Base-by-base conservation (phyloP, 2,888 invertebrate species). In the Dascillus cervinus region DNA sequence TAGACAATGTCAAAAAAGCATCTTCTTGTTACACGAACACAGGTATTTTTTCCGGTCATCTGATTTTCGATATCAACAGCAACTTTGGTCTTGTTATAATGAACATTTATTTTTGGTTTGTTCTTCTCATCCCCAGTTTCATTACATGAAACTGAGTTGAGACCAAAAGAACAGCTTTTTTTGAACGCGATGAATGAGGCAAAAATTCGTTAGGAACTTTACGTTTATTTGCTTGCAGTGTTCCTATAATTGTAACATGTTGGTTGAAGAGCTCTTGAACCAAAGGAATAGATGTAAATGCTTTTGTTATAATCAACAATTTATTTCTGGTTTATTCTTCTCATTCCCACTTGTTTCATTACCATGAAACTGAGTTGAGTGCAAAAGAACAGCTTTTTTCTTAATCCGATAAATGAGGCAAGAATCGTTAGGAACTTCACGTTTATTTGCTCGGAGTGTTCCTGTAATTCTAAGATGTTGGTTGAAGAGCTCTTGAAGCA, bases 361-460 rank as follows among this genome's bases (percentile, higher is more conserved):
- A n/a, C n/a, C n/a, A n/a, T n/a, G n/a, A n/a, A n/a, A n/a, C n/a
- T n/a, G n/a, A n/a, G n/a, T n/a, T n/a, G n/a, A n/a, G n/a, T n/a
- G n/a, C n/a, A n/a, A n/a, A n/a, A n/a, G n/a, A n/a, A n/a, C n/a
- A n/a, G n/a, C n/a, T n/a, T n/a, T n/a, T n/a, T n/a, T n/a, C n/a
- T n/a, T n/a, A n/a, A n/a, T n/a, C n/a, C n/a, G n/a, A n/a, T n/a
- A n/a, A n/a, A n/a, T n/a, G n/a, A n/a, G n/a, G n/a, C n/a, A n/a
- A n/a, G n/a, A n/a, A n/a, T 26, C 15, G n/a, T 26, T 26, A 14
- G 11, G 20, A 28, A 28, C 13, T 4, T 28, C 28, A 11, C 20
- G 20, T 12, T 28, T 28, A 28, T 28, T 28, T 12, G 13, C 11
- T 22, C 29, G n/a, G 10, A 29, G 3, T 13, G 13, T 29, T 22